phyloP scores from a whole-genome alignment of 2,888 invertebrate species.

The Sinhomidia bicolor region DNA sequence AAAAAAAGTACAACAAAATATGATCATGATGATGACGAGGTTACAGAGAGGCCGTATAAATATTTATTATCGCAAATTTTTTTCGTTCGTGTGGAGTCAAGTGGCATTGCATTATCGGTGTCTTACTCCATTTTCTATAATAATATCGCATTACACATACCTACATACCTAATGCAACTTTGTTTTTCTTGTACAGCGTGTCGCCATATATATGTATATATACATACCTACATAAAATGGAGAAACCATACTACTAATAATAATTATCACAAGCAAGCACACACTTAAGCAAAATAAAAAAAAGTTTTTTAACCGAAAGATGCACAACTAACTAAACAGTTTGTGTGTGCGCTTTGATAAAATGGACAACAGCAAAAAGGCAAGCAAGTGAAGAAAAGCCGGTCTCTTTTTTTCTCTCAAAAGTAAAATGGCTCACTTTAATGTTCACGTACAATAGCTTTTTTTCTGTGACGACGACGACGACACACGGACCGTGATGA shows the following conservation, averaged over 20 bases:
- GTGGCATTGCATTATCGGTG: background rate
- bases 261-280: constrained; percentile 14
- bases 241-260: constrained; percentile 5
- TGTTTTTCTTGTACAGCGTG: too few species aligned
- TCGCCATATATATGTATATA: too few species aligned
- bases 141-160: background rate
- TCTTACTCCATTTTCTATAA: background rate
- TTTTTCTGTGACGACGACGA: background rate
- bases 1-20: background rate
- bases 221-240: background rate
- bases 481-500: background rate
- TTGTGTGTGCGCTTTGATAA: too few species aligned
- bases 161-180: background rate
- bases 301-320: constrained; percentile 18
- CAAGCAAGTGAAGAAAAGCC: background rate
- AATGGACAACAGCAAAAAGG: too few species aligned
- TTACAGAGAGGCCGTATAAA: constrained; percentile 27
- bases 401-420: too few species aligned
- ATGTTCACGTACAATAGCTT: constrained; percentile 21
- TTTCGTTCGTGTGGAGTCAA: background rate
- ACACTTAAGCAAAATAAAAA: background rate
- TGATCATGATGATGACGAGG: background rate
- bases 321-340: too few species aligned
- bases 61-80: constrained; percentile 29
- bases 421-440: constrained; percentile 20